Evolutionary conservation across 2,113 vertebrate genomes (phyloP).

Genomic region (Otis tarda): DNA sequence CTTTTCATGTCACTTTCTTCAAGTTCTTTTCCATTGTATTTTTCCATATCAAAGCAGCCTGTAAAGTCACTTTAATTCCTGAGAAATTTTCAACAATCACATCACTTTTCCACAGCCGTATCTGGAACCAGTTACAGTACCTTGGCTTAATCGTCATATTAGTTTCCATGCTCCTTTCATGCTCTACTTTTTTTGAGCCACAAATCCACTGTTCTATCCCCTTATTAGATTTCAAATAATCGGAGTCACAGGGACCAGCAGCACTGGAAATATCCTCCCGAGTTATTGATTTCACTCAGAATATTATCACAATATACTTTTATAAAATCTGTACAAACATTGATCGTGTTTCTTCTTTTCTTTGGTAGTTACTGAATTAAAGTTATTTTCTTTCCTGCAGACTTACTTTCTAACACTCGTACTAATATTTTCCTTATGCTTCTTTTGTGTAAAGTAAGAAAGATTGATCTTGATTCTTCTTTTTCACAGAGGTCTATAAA

Average conservation of each 20-base stretch:
- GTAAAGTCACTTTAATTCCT: constrained; percentile 16
- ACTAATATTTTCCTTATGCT: not conserved
- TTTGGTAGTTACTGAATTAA: not conserved
- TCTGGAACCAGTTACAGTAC: not conserved
- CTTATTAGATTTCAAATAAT: constrained; percentile 21
- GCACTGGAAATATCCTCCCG: not conserved
- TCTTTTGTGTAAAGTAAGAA: not conserved
- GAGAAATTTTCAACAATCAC: constrained; percentile 6
- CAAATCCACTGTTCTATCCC: not conserved
- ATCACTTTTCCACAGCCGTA: not conserved
- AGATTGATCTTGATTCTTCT: not conserved
- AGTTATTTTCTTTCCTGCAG: not conserved
- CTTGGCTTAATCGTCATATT: not conserved
- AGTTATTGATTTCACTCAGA: constrained; percentile 6
- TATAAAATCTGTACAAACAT: not conserved
- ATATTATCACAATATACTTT: not conserved
- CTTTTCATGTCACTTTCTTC: not conserved
- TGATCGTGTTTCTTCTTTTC: not conserved
- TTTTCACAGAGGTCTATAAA: not conserved
- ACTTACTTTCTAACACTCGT: not conserved
- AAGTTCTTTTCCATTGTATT: not conserved
- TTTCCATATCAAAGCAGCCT: constrained; percentile 1
- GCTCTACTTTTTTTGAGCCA: not conserved
- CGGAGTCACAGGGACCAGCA: not conserved
- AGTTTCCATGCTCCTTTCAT: not conserved